Base-by-base conservation (phyloP, 2,113 vertebrate species). In the Nymphicus hollandicus region DNA sequence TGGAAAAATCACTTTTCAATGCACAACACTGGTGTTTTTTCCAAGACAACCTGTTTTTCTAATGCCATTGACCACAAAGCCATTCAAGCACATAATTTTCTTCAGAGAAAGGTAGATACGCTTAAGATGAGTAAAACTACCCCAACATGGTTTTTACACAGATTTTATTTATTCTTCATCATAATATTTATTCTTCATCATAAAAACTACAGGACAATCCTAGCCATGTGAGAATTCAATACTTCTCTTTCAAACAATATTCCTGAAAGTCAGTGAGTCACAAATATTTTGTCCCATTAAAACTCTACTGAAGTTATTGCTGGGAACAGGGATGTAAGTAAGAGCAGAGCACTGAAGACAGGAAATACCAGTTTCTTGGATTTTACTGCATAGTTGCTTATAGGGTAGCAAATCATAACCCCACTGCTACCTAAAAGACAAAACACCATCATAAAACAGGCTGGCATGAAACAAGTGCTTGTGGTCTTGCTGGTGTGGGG, bases 11-110 rank as follows among this genome's bases (percentile, higher is more conserved):
- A 50, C 56, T 96, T 97, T 89, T 72, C 47, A 93, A 20, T 13
- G 60, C 25, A 70, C 86, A 93, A 92, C 64, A 86, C 17, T 85
- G 81, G 76, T 84, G 94, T 39, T 91, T 96, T 96, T 97, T 88
- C 91, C 84, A 97, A 88, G 71, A 95, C 49, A 93, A 88, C 84
- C 81, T 94, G 61, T 81, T 95, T 93, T 95, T 91, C 73, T 89
- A 93, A 87, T 89, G 68, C n/a, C 16, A 2, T 63, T 91, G 64
- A 93, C 83, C 95, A 95, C 84, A 95, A 89, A 92, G 37, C 16
- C 73, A 74, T 64, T 85, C 25, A 88, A 95, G 83, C n/a, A 50
- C 61, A 78, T 2, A 1, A 17, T 52, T 83, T 61, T 46, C 46
- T 35, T 84, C 31, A 25, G 41, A 73, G 47, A 16, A 84, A 93